Percentiles rank a stretch among this genome's conserved stretches.
These are phyloP conservation scores for Orientallactaga sibirica DNA, from an alignment of 2,797 vertebrate genomes.

Conservation along the genomic window DNA sequence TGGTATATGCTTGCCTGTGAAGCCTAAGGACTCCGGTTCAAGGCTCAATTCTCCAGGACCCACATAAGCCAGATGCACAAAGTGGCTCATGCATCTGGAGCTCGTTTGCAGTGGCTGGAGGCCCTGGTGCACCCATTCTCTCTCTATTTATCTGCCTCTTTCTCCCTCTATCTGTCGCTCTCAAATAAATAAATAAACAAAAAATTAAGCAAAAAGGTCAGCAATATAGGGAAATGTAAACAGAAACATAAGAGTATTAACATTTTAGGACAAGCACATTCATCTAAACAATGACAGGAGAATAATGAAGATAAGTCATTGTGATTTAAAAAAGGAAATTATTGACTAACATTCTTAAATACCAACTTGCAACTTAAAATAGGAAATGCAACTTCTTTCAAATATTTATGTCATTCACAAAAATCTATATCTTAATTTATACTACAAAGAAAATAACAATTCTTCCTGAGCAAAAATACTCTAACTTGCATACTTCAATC, in stretches of 20 bases:
- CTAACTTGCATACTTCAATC: neutral
- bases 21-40: no score
- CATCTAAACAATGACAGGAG: neutral
- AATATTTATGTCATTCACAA: neutral
- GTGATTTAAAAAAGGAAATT: neutral
- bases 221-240: neutral
- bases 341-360: neutral
- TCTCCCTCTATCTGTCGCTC: no score
- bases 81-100: no score
- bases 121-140: no score
- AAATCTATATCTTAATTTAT: neutral
- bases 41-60: neutral
- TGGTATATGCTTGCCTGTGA: no score
- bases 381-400: neutral
- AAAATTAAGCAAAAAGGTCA: neutral
- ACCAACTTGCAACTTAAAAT: neutral
- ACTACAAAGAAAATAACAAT: neutral
- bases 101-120: no score
- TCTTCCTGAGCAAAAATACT: neutral
- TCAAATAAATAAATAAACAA: neutral
- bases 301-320: constrained; percentile 19
- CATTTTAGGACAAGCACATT: neutral
- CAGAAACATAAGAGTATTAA: neutral
- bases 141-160: no score
- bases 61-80: no score